These are phyloP conservation scores for Aegithalos caudatus DNA, from an alignment of 2,113 vertebrate species.

Conservation along the genomic window DNA sequence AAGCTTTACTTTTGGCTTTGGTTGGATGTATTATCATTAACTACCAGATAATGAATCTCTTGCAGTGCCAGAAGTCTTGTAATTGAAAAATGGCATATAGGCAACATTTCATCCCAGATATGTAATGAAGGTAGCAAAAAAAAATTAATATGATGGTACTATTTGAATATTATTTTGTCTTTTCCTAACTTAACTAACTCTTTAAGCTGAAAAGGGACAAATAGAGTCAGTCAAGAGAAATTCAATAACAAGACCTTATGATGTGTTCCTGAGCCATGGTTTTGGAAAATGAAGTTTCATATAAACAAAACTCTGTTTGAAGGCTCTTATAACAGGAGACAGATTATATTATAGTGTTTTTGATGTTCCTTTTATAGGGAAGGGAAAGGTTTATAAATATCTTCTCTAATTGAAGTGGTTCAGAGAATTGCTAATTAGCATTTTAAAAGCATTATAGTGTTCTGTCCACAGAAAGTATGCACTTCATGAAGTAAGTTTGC, in stretches of 20 bases:
- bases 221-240: not conserved
- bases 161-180: not conserved
- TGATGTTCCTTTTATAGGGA: slow-evolving; percentile 47
- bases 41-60: not conserved
- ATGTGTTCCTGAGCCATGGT: not conserved
- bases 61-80: not conserved
- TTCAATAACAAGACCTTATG: not conserved
- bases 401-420: slow-evolving; percentile 54
- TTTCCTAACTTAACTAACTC: not conserved
- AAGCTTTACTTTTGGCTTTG: not conserved
- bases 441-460: not conserved
- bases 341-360: slow-evolving; percentile 19
- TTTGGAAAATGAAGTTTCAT: slow-evolving; percentile 41
- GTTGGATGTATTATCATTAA: not conserved
- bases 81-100: not conserved
- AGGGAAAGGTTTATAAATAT: slow-evolving; percentile 40
- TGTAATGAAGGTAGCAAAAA: not conserved
- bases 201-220: not conserved
- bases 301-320: slow-evolving; percentile 51
- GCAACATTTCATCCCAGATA: not conserved
- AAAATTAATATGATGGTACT: not conserved
- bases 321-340: slow-evolving; percentile 19
- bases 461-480: not conserved
- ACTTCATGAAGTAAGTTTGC: slow-evolving; percentile 7
- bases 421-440: slow-evolving; percentile 40